Evolutionary conservation across 2,888 invertebrate species (phyloP), one percentile per base, ranked within the genome.

Genomic region (Tupiocoris notatus): DNA sequence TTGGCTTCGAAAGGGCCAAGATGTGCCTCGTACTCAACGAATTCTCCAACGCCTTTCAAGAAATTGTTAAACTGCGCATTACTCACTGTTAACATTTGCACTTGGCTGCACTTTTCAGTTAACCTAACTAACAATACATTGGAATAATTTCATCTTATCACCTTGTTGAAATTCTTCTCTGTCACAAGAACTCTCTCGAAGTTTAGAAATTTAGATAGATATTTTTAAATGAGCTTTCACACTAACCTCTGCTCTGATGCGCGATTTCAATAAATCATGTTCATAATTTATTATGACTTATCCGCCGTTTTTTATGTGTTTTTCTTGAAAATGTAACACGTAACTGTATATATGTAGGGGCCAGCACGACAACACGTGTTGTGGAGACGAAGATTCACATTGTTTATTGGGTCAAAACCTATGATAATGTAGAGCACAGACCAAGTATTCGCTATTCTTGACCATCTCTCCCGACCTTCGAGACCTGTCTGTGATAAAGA

Each of bases 341-440:
- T 39, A 76, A 22, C 62, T 62, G 73, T 73, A 73, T 78, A 78
- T 78, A 79, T 78, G 57, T 79, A 79, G 79, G 79, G 77, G 73
- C 79, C 73, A 79, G 79, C 79, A 70, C 78, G 70, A 62, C 76
- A 61, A 76, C 76, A 22, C 77, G 68, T 71, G 77, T 78, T 61
- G 78, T 79, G 77, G 79, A 79, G 76, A 79, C 78, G 78, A 79
- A 79, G 79, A 79, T 79, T 58, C 78, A 77, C 62, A 79, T 79
- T 74, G 79, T 79, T 61, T 79, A 79, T 78, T 78, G 79, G 79
- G 79, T 78, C 70, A 76, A 79, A 79, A 78, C 71, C 78, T 78
- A 77, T 73, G 77, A 76, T 71, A 77, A 78, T 75, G 73, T 64
- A n/a, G 62, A 54, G 21, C 70, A 70, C 24, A 59, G 70, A 17